These are phyloP conservation scores for Lichenostomus cassidix DNA, from an alignment of 2,113 vertebrate genomes.

Conservation along the genomic window DNA sequence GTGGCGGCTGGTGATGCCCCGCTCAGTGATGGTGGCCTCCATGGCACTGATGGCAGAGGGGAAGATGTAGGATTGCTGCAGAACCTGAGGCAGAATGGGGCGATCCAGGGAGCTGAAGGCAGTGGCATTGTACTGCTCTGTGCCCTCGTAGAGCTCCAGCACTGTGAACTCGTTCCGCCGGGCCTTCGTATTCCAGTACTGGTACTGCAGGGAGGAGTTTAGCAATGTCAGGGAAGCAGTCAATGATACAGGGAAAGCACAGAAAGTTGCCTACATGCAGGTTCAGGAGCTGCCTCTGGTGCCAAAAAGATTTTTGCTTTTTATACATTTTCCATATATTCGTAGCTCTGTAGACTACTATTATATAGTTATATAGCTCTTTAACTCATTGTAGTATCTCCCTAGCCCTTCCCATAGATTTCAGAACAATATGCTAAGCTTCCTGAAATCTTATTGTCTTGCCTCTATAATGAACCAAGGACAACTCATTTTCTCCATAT, in stretches of 20 bases:
- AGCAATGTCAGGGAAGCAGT: not conserved
- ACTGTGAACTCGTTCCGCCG: constrained; percentile 93
- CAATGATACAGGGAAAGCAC: accelerated
- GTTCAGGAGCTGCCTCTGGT: not conserved
- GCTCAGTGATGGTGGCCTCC: constrained; percentile 95
- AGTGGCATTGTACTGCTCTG: constrained; percentile 94
- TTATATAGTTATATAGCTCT: accelerated
- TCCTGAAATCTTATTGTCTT: not conserved
- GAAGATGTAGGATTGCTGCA: constrained; percentile 98
- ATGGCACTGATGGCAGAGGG: constrained; percentile 91
- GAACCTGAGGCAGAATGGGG: constrained; percentile 88
- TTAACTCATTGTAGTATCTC: not conserved
- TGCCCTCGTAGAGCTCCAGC: constrained; percentile 94
- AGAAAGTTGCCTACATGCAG: not conserved
- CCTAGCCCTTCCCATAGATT: too few species aligned
- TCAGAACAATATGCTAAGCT: not conserved
- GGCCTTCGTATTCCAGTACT: constrained; percentile 96
- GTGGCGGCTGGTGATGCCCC: constrained; percentile 97
- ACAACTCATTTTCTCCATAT: not conserved
- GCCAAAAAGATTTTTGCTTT: not conserved
- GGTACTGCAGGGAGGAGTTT: constrained; percentile 75
- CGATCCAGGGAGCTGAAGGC: constrained; percentile 97
- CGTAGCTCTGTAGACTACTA: not conserved
- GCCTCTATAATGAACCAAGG: not conserved
- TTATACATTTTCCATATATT: not conserved